phyloP scores from a whole-genome alignment of 1,140 invertebrate species.

The Hypsibius dujardini region DNA sequence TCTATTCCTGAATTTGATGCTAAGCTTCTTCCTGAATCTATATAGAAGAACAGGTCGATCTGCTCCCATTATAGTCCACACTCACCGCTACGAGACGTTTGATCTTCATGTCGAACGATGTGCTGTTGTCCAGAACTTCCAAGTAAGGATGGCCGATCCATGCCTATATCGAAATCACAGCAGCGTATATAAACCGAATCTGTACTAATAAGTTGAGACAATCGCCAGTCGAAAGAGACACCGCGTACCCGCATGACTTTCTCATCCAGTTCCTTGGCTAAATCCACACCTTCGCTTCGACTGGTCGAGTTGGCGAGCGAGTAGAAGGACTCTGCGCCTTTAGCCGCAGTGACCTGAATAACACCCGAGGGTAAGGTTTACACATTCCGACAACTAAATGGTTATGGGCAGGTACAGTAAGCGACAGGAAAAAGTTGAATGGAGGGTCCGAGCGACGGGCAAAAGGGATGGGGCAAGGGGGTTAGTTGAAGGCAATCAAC shows the following conservation, averaged over 20 bases:
- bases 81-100: conserved; percentile 64
- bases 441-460: too few species aligned
- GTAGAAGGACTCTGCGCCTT: conserved; percentile 93
- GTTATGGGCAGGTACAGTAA: too few species aligned
- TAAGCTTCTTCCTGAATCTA: too few species aligned
- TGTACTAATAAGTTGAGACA: neutral
- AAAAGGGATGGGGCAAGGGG: too few species aligned
- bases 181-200: conserved; percentile 18
- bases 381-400: too few species aligned
- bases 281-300: conserved; percentile 65
- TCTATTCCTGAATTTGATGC: too few species aligned
- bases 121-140: conserved; percentile 93
- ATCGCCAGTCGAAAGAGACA: conserved; percentile 12
- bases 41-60: too few species aligned
- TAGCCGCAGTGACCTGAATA: conserved; percentile 58
- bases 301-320: conserved; percentile 74
- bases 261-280: conserved; percentile 67
- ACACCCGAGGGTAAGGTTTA: neutral
- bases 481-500: too few species aligned
- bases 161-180: conserved; percentile 26
- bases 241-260: conserved; percentile 46
- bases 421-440: too few species aligned
- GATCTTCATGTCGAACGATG: conserved; percentile 90
- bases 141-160: conserved; percentile 98
- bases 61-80: conserved; percentile 18